Conservation (phyloP, 2,797 vertebrate genomes). For the Dryobates pubescens region DNA sequence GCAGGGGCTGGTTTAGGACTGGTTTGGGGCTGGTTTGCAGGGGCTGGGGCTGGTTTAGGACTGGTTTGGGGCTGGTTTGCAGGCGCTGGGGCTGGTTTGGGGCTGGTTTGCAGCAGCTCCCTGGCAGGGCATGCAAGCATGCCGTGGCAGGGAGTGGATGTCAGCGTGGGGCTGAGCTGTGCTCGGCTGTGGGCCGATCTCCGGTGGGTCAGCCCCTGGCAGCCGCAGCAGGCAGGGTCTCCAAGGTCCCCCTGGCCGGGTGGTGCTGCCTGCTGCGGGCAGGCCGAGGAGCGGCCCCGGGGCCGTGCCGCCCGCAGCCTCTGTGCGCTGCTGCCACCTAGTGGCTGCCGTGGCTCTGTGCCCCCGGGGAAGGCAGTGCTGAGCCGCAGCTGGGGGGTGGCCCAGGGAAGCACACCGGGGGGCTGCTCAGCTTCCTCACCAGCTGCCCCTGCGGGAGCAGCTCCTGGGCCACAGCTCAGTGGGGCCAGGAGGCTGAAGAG, state of each 20-base stretch:
- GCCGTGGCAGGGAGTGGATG: background rate
- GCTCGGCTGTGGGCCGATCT: background rate
- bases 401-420: rapidly evolving
- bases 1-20: background rate
- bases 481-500: background rate
- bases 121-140: too few species aligned
- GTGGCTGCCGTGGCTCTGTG: background rate
- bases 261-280: background rate
- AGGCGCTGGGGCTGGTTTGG: background rate
- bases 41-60: too few species aligned
- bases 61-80: too few species aligned
- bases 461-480: background rate
- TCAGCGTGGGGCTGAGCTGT: background rate
- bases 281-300: background rate
- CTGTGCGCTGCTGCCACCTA: background rate
- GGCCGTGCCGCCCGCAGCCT: background rate
- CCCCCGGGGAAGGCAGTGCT: background rate
- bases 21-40: too few species aligned
- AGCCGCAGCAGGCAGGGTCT: background rate
- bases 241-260: background rate
- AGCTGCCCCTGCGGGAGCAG: background rate
- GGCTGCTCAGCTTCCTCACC: background rate
- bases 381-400: background rate
- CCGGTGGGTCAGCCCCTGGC: background rate
- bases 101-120: too few species aligned